A percentile compares a stretch with the other conserved stretches of the same genome.
These are phyloP conservation scores for Cygnus buccinator DNA, from an alignment of 2,113 vertebrate species.

Conservation along the genomic window DNA sequence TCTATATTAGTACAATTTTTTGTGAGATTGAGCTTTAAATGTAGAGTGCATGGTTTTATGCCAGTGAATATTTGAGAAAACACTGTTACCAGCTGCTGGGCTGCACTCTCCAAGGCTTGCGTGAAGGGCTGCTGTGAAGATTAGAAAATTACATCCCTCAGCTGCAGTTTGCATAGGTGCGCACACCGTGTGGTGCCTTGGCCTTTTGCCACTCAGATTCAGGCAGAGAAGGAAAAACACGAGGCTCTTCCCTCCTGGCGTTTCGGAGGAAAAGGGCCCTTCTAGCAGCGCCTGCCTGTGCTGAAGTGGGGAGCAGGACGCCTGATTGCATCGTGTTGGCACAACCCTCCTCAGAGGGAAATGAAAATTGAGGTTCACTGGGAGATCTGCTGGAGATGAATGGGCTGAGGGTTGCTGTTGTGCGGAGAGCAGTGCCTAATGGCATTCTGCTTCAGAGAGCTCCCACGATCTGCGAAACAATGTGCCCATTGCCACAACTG, in stretches of 20 bases:
- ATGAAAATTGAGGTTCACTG: neutral
- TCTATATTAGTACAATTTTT: neutral
- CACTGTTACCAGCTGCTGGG: neutral
- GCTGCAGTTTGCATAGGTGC: neutral
- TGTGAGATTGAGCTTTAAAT: neutral
- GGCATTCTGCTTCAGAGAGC: neutral
- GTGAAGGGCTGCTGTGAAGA: neutral
- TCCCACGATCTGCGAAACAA: neutral
- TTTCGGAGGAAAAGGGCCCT: neutral
- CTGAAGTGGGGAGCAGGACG: neutral
- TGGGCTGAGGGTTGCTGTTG: neutral
- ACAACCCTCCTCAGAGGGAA: neutral
- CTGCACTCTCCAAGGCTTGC: neutral
- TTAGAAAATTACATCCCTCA: neutral
- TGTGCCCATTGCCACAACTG: neutral
- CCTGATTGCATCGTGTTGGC: neutral
- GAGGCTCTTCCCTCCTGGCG: neutral
- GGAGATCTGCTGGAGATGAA: neutral
- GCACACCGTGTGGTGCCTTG: neutral
- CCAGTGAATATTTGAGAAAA: neutral
- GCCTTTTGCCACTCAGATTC: neutral
- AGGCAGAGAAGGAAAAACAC: neutral
- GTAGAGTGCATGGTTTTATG: neutral
- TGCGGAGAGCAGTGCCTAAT: neutral
- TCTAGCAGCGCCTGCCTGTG: neutral